Conservation (phyloP, 2,113 vertebrate species). For the Phalacrocorax carbo region DNA sequence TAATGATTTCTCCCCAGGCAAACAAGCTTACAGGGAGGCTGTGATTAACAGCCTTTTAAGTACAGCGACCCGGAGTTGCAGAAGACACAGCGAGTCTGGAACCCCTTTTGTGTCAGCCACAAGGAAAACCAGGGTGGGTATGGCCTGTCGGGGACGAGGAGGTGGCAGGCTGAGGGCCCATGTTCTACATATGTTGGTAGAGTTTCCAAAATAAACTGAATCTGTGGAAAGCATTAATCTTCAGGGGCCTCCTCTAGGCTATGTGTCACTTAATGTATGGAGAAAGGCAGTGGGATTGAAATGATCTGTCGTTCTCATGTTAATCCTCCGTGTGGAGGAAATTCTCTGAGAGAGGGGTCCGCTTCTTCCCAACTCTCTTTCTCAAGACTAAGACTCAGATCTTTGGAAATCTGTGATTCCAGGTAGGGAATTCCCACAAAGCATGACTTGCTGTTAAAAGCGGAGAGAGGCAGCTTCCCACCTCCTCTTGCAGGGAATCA, state of each 20-base stretch:
- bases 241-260: background rate
- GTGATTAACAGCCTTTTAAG: background rate
- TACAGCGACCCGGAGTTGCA: background rate
- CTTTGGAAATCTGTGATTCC: background rate
- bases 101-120: background rate
- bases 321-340: fast-evolving
- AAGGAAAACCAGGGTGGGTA: background rate
- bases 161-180: background rate
- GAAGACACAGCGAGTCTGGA: background rate
- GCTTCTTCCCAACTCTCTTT: background rate
- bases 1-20: background rate
- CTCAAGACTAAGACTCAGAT: background rate
- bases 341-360: background rate
- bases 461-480: background rate
- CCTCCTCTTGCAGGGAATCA: background rate
- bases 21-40: background rate
- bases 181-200: background rate
- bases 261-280: background rate
- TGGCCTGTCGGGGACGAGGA: fast-evolving
- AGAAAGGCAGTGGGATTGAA: background rate
- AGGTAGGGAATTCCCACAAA: background rate
- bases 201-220: conserved; percentile 3
- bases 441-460: background rate
- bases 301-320: background rate
- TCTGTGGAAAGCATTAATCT: background rate